A percentile compares a stretch with the other conserved stretches of the same genome.
Evolutionary conservation across 2,797 vertebrate genomes (phyloP).

Genomic region (Phoebastria nigripes): DNA sequence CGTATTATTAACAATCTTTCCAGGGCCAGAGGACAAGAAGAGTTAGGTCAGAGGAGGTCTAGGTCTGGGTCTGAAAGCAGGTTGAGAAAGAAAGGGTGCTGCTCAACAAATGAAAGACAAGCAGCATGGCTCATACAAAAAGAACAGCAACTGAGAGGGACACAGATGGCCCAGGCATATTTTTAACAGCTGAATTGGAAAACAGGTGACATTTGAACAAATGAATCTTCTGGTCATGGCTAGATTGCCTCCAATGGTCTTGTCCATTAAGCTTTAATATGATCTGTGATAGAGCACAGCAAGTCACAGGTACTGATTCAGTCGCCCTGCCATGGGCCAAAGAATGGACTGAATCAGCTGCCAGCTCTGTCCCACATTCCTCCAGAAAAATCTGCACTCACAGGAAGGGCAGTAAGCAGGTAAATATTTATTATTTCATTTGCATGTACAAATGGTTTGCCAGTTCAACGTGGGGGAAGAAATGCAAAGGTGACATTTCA

Average conservation of each 20-base stretch:
- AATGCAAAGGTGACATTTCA: background rate
- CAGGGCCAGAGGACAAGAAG: background rate
- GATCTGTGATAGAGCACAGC: background rate
- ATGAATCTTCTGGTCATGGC: background rate
- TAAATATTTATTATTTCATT: background rate
- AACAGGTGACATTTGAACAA: background rate
- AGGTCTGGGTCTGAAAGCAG: background rate
- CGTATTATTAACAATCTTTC: background rate
- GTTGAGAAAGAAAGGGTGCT: background rate
- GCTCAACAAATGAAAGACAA: background rate
- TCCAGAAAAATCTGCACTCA: background rate
- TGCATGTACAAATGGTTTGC: background rate
- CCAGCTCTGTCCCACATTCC: background rate
- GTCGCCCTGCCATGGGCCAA: background rate
- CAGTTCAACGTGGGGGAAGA: background rate
- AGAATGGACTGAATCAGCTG: background rate
- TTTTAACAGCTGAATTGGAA: background rate
- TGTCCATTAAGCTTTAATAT: background rate
- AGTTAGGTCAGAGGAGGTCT: background rate
- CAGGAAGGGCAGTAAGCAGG: background rate
- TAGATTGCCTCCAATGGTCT: background rate
- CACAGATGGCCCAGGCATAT: rapidly evolving
- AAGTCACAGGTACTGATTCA: background rate
- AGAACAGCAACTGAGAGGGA: background rate
- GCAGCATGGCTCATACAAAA: background rate